Evolutionary conservation across 2,888 invertebrate species (phyloP).

Genomic region (Cotesia congregata): DNA sequence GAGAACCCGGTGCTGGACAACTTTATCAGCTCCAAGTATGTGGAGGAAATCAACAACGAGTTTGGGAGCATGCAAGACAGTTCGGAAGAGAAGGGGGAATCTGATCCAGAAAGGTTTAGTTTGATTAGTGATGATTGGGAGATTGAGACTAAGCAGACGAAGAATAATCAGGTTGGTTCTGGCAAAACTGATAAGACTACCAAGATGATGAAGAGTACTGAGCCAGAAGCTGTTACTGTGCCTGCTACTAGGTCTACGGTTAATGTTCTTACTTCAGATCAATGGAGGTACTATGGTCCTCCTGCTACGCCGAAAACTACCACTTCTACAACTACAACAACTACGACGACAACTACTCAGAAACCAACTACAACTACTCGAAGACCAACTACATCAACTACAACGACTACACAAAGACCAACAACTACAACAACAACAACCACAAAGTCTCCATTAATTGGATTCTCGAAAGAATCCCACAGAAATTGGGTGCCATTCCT

Average conservation of each 20-base stretch:
- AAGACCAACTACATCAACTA: conserved; percentile 16
- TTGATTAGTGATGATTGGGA: conserved; percentile 57
- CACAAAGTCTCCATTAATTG: conserved; percentile 7
- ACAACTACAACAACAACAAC: conserved; percentile 33
- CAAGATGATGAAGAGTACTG: conserved; percentile 52
- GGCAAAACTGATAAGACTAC: conserved; percentile 53
- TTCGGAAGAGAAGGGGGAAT: conserved; percentile 51
- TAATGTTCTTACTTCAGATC: conserved; percentile 57
- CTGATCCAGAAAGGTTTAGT: conserved; percentile 59
- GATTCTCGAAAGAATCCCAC: background rate
- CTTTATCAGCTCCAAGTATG: conserved; percentile 24
- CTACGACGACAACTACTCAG: background rate
- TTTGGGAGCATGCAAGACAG: conserved; percentile 18
- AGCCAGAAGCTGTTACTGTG: conserved; percentile 57
- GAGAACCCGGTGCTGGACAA: conserved; percentile 22
- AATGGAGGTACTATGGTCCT: conserved; percentile 70
- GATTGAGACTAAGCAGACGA: conserved; percentile 41
- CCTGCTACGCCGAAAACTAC: conserved; percentile 49
- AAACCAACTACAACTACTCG: conserved; percentile 2
- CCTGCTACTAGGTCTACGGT: conserved; percentile 49
- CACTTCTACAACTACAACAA: conserved; percentile 29
- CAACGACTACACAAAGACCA: background rate
- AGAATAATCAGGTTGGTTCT: conserved; percentile 55
- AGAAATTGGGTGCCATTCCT: conserved; percentile 43
- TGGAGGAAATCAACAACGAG: conserved; percentile 15